Evolutionary conservation across 2,888 invertebrate species (phyloP).

Genomic region (Acronicta aceris): DNA sequence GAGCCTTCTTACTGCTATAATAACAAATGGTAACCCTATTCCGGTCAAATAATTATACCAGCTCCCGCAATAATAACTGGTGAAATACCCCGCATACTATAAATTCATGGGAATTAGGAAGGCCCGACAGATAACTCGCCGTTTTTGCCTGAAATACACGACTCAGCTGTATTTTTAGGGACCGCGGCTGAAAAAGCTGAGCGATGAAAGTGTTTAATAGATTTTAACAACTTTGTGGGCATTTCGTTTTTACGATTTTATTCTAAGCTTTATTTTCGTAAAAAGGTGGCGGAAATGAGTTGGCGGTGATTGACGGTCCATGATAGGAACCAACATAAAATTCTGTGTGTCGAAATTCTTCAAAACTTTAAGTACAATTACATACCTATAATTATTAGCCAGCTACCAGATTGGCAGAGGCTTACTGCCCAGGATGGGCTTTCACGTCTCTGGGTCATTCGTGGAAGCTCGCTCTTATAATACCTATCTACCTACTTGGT

Average conservation of each 20-base stretch:
- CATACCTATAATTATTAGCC: too few species aligned
- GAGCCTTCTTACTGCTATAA: conserved; percentile 18
- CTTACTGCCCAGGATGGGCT: too few species aligned
- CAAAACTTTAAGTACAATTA: too few species aligned
- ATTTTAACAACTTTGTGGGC: conserved; percentile 46
- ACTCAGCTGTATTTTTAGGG: conserved; percentile 54
- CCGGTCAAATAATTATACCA: conserved; percentile 53
- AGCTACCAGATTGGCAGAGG: too few species aligned
- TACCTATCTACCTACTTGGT: too few species aligned
- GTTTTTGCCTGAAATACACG: conserved; percentile 58
- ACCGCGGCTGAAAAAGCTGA: conserved; percentile 39
- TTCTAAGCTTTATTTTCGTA: conserved; percentile 28
- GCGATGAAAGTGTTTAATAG: conserved; percentile 51
- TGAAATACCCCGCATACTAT: conserved; percentile 58
- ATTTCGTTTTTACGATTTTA: conserved; percentile 34
- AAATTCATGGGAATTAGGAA: conserved; percentile 63
- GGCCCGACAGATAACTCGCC: conserved; percentile 58
- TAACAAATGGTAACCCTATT: conserved; percentile 26
- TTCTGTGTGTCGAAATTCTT: not conserved
- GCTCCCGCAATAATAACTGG: conserved; percentile 53
- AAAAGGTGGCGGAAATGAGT: not conserved
- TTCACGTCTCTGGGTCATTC: too few species aligned
- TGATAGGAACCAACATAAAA: conserved; percentile 22
- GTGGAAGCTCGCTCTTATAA: too few species aligned
- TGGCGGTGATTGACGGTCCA: not conserved